Conservation (phyloP, 2,888 invertebrate genomes). For the Xiphydria camelus region DNA sequence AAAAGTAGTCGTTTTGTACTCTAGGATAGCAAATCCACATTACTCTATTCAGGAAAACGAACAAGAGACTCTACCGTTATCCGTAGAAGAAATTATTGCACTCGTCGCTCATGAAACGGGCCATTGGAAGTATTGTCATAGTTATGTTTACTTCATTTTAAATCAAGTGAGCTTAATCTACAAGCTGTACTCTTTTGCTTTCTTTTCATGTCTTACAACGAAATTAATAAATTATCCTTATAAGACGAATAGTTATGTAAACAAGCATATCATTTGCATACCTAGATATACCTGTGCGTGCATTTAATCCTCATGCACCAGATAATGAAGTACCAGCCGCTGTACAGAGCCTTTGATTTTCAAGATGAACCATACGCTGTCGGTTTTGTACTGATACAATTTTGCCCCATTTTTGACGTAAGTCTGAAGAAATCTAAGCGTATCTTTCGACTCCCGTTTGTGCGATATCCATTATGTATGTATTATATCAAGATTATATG, state of each 20-base stretch:
- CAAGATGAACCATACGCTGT: conserved; percentile 5
- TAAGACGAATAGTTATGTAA: no score
- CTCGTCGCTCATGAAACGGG: conserved; percentile 7
- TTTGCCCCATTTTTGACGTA: conserved; percentile 3
- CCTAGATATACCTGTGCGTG: no score
- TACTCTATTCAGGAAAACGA: not conserved
- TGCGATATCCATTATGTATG: no score
- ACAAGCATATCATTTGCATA: no score
- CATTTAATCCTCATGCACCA: no score
- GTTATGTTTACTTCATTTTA: not conserved
- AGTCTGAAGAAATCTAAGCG: not conserved
- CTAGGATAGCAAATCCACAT: not conserved
- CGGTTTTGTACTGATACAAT: conserved; percentile 5
- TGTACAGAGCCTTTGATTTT: conserved; percentile 6
- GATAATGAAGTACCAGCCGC: conserved; percentile 5
- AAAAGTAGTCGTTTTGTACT: conserved; percentile 4
- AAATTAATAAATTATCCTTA: no score
- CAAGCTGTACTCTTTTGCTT: no score
- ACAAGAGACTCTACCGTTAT: not conserved
- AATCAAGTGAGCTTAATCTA: conserved; percentile 6
- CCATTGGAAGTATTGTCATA: conserved; percentile 5
- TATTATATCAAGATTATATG: no score
- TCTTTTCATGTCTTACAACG: no score
- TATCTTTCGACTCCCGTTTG: no score
- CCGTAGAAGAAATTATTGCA: conserved; percentile 8